phyloP scores from a whole-genome alignment of 2,888 invertebrate species.

The Drosophila quasianomalipes region DNA sequence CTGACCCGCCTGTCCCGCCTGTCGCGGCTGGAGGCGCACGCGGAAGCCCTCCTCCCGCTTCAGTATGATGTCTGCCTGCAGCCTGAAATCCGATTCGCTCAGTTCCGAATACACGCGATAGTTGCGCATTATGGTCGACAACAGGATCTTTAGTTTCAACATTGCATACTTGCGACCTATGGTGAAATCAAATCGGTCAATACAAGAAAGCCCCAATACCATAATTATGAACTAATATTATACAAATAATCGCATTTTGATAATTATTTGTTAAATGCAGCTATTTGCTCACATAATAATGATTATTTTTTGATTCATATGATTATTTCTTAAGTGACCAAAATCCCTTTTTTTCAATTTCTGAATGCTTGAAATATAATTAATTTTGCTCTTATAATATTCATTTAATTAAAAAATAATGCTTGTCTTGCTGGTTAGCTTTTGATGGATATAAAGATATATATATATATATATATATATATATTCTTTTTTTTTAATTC shows the following conservation, averaged over 20 bases:
- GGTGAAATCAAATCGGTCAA: background rate
- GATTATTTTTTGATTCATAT: background rate
- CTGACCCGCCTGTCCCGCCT: conserved; percentile 42
- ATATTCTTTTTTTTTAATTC: too few relatives aligned
- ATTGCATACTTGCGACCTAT: conserved; percentile 92
- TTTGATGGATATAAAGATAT: background rate
- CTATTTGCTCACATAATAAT: background rate
- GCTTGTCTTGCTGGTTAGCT: background rate
- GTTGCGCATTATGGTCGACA: conserved; percentile 91
- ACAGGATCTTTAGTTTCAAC: conserved; percentile 91
- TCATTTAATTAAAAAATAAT: background rate
- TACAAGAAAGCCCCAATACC: background rate
- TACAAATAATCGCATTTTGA: background rate
- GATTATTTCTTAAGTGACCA: background rate
- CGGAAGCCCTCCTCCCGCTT: conserved; percentile 92
- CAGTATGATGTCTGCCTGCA: conserved; percentile 92
- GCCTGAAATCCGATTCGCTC: conserved; percentile 89
- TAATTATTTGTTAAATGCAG: background rate
- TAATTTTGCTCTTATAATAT: too few relatives aligned
- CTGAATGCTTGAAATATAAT: background rate
- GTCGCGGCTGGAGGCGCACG: conserved; percentile 89
- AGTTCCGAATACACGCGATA: conserved; percentile 90
- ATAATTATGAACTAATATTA: background rate
- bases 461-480: too few relatives aligned
- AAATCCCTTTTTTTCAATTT: background rate